Evolutionary conservation across 2,113 vertebrate species (phyloP), one percentile per base, ranked within the genome.

Genomic region (Phodopus roborovskii): DNA sequence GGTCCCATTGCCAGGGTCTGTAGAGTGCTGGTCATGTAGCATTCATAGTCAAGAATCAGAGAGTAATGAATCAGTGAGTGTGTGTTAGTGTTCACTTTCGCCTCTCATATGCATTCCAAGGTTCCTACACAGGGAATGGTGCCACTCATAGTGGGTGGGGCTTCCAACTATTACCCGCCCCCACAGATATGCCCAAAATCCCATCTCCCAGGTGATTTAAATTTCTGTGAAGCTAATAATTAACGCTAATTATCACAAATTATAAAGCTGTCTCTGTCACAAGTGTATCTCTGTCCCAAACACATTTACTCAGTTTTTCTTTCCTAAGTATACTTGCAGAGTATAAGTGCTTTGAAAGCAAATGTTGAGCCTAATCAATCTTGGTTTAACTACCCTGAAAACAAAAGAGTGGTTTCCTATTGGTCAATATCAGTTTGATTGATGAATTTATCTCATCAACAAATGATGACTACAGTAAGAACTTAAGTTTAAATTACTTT

Each of bases 311-410:
- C n/a, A 53, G 45, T 62, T 87, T 87, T 71, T 56, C 5, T 90
- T 48, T 50, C 60, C 17, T 82, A 53, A 20, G 2, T 8, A 13
- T 19, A 88, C 73, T 93, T 56, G 53, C 10, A 78, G 53, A 88
- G 5, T 62, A 0, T 16, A 64, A 33, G 30, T 7, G n/a, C 13
- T 9, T 71, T 79, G 62, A 70, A 90, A 30, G 70, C 20, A 87
- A 26, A 5, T 20, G 53, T 15, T 91, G 24, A 86, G 12, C 66
- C 53, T 60, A 42, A 74, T 11, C 36, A 4, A 48, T 87, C 64
- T 89, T 68, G 75, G 48, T 94, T 90, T 92, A 8, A 74, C 12
- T 26, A 74, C 73, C 26, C 79, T 70, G 42, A 71, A 83, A 93
- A 79, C 79, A 74, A 33, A 66, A 73, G 87, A 79, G 19, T n/a